Evolutionary conservation across 2,797 vertebrate genomes (phyloP), one percentile per base, ranked within the genome.

Genomic region (Melanotaenia maccullochi): DNA sequence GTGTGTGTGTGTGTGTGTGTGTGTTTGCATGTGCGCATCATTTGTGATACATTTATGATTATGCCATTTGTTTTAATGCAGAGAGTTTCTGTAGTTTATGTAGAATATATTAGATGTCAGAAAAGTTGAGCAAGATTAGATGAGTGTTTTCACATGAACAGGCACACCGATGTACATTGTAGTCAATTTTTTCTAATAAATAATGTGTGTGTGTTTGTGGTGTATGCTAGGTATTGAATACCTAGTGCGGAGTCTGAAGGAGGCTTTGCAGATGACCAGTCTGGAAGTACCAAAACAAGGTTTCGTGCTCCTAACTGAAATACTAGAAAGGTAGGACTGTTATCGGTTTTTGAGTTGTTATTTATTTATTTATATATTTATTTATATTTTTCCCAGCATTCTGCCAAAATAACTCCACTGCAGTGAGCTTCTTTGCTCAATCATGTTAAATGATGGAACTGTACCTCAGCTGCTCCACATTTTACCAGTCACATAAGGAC

Each of bases 221-320:
- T 86, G 69, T 76, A 54, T 81, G 9, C 49, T 67, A 99, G 98
- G 97, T 60, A 96, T 98, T 14, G 97, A 99, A 85, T 95, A 96
- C 25, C 82, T 99, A 78, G 86, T 99, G 86, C 96, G 95, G 76
- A 98, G 97, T 91, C 92, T 99, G 44, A 96, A 93, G 56, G 89
- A 84, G 79, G 91, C 93, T 75, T 85, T 97, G 81, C 92, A 74
- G 76, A 72, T 95, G 85, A 95, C 94, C 87, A 96, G 95, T 58
- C 64, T 88, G 38, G 96, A 97, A 63, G 93, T 98, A 62, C 95
- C 95, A 20, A 97, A 95, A 83, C 95, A 96, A 89, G 97, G 97
- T 49, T 90, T 99, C 38, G 87, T 96, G 81, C 95, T 99, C 24
- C 95, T 99, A 9, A 93, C 94, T 36, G 94, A 95, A 89, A 96